Conservation (phyloP, 2,888 invertebrate species). For the Seira ritae region DNA sequence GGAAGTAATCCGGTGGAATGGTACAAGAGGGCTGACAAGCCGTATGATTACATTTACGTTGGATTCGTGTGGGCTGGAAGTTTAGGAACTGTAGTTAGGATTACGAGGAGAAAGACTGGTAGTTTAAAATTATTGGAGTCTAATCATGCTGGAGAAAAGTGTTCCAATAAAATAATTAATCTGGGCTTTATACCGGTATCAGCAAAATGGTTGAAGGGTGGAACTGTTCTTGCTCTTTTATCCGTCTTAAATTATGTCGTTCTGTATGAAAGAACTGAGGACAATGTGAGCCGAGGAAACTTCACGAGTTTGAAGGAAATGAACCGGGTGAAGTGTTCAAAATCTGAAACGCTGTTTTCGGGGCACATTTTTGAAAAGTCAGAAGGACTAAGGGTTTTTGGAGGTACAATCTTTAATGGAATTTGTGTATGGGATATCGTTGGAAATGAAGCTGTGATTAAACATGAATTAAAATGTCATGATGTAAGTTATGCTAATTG, state of each 20-base stretch:
- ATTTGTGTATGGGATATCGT: slow-evolving; percentile 53
- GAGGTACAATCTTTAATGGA: slow-evolving; percentile 60
- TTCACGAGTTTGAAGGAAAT: slow-evolving; percentile 28
- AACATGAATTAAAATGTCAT: slow-evolving; percentile 53
- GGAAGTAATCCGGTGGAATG: slow-evolving; percentile 12
- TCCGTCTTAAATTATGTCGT: slow-evolving; percentile 55
- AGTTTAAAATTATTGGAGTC: slow-evolving; percentile 27
- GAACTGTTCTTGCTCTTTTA: slow-evolving; percentile 35
- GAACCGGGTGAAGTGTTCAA: slow-evolving; percentile 32
- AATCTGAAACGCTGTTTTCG: slow-evolving; percentile 55
- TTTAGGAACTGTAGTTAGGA: slow-evolving; percentile 31
- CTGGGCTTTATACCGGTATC: slow-evolving; percentile 57
- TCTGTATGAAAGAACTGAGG: slow-evolving; percentile 38
- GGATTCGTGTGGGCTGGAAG: slow-evolving; percentile 59
- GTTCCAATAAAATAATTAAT: slow-evolving; percentile 13
- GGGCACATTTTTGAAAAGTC: slow-evolving; percentile 40
- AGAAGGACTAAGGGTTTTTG: slow-evolving; percentile 40
- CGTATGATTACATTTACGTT: slow-evolving; percentile 39
- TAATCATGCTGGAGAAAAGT: not conserved
- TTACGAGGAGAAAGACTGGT: slow-evolving; percentile 17
- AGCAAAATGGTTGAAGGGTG: slow-evolving; percentile 53
- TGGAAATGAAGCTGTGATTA: slow-evolving; percentile 27
- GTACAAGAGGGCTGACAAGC: slow-evolving; percentile 24
- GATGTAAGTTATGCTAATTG: slow-evolving; percentile 59
- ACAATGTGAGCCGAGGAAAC: not conserved